These are phyloP conservation scores for Pristionchus arcanus DNA, from an alignment of 2,888 invertebrate species.

Conservation along the genomic window DNA sequence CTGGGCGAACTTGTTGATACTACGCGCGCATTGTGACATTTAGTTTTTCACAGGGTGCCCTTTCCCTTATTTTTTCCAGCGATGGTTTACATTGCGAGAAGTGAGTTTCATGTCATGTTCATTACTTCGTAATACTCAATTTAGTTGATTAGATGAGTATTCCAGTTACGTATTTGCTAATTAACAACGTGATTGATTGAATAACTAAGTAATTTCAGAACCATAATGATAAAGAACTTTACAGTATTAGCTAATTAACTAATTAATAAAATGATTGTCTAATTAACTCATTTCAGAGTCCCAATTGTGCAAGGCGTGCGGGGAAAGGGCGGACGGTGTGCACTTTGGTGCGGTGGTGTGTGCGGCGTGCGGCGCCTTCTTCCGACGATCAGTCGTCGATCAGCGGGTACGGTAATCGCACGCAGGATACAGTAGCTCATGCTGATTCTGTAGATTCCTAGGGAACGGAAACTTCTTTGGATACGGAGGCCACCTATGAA, in stretches of 20 bases:
- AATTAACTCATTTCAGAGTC: neutral
- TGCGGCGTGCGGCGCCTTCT: constrained; percentile 56
- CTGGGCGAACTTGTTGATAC: neutral
- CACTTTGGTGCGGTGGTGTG: constrained; percentile 55
- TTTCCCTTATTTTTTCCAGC: neutral
- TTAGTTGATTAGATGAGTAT: no score
- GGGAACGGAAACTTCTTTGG: no score
- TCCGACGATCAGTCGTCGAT: constrained; percentile 55
- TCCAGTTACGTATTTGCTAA: no score
- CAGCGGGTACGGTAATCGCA: constrained; percentile 33
- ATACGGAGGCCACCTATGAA: no score
- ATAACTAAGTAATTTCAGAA: no score
- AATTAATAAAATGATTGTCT: no score
- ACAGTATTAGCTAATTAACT: neutral
- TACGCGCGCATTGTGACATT: neutral
- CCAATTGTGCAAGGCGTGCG: constrained; percentile 35
- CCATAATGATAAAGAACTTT: no score
- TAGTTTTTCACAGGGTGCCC: neutral
- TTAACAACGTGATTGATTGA: no score
- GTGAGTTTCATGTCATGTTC: neutral
- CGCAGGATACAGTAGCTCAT: no score
- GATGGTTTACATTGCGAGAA: neutral
- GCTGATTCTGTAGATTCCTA: no score
- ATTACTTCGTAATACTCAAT: neutral
- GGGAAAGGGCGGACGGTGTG: constrained; percentile 45